These are phyloP conservation scores for Temnopleurus reevesii DNA, from an alignment of 53 echinoderm and acorn worm genomes.

Conservation along the genomic window DNA sequence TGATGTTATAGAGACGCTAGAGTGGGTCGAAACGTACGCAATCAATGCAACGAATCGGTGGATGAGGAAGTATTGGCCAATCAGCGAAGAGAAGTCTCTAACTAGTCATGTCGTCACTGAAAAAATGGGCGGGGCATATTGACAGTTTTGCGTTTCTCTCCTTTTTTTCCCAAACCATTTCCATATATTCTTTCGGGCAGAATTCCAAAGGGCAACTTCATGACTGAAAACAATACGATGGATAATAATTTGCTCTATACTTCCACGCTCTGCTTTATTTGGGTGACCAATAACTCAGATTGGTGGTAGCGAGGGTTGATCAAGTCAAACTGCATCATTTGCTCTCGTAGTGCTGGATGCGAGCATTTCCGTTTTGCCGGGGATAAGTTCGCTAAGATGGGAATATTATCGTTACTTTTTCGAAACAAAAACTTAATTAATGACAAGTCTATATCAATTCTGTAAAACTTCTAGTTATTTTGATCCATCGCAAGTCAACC, in stretches of 20 bases:
- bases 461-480: too few relatives aligned
- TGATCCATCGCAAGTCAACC: too few relatives aligned
- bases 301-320: not conserved
- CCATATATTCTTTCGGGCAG: not conserved
- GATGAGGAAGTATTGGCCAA: not conserved
- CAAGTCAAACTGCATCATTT: not conserved
- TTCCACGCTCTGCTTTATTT: not conserved
- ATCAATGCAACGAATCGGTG: not conserved
- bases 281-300: not conserved
- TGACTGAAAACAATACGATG: conserved; percentile 1
- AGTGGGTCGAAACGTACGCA: not conserved
- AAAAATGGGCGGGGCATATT: not conserved
- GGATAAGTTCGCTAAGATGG: not conserved
- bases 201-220: conserved; percentile 12
- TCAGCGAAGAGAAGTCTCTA: not conserved
- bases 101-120: not conserved
- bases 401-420: too few relatives aligned
- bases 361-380: not conserved
- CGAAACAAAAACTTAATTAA: too few relatives aligned
- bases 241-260: not conserved
- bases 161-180: not conserved
- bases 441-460: too few relatives aligned
- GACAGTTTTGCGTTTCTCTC: not conserved
- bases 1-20: not conserved
- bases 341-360: not conserved